Percentiles rank a stretch among this genome's conserved stretches.
Conservation (phyloP, 2,113 vertebrate species). For the Penelope pileata region DNA sequence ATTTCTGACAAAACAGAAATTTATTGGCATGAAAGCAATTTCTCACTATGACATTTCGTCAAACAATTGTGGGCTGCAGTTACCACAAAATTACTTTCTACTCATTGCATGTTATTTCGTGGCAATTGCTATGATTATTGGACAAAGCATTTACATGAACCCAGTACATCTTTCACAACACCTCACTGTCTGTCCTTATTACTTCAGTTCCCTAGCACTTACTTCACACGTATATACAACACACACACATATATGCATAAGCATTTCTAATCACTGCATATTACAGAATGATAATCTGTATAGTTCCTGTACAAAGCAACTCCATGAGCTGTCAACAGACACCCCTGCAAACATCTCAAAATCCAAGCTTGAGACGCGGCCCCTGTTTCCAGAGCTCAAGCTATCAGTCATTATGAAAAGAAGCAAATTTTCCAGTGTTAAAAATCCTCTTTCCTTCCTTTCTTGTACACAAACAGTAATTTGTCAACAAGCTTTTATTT, state of each 20-base stretch:
- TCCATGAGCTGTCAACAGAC: not conserved
- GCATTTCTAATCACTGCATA: not conserved
- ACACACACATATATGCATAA: not conserved
- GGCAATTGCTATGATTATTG: not conserved
- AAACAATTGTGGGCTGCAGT: not conserved
- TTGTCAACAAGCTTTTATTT: not conserved
- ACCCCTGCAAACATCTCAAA: not conserved
- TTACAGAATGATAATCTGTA: not conserved
- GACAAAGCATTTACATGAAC: not conserved
- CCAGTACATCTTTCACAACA: not conserved
- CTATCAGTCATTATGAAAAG: not conserved
- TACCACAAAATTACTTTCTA: constrained; percentile 29
- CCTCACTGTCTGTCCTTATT: not conserved
- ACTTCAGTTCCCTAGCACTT: not conserved
- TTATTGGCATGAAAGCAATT: constrained; percentile 33
- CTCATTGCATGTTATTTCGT: not conserved
- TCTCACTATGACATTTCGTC: not conserved
- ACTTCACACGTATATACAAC: not conserved
- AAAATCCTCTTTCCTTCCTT: not conserved
- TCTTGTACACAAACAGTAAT: not conserved
- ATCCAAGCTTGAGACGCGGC: not conserved
- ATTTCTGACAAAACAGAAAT: constrained; percentile 23
- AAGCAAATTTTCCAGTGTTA: not conserved
- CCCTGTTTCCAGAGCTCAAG: not conserved
- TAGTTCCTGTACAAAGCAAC: not conserved